Evolutionary conservation across 2,888 invertebrate genomes (phyloP).

Genomic region (Tetanocera ferruginea): DNA sequence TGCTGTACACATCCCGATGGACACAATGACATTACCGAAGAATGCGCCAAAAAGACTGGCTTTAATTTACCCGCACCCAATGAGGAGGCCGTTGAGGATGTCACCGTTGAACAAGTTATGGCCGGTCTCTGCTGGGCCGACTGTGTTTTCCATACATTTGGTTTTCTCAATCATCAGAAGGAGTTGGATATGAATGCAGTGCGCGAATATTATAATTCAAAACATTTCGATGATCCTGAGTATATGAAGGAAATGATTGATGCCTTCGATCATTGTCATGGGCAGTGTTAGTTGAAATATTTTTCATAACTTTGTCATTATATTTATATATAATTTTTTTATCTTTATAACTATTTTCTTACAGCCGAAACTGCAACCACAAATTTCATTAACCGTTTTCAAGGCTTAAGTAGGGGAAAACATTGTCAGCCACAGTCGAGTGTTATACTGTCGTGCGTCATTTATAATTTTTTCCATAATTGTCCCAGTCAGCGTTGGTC

Average conservation of each 20-base stretch:
- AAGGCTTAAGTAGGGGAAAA: background rate
- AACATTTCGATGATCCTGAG: slow-evolving; percentile 54
- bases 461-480: slow-evolving; percentile 57
- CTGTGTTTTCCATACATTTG: slow-evolving; percentile 55
- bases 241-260: slow-evolving; percentile 57
- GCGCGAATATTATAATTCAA: slow-evolving; percentile 47
- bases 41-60: slow-evolving; percentile 52
- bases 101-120: slow-evolving; percentile 54
- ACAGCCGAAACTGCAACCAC: slow-evolving; percentile 52
- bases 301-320: background rate
- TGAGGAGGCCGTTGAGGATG: slow-evolving; percentile 56
- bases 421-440: slow-evolving; percentile 54
- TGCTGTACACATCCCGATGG: slow-evolving; percentile 61
- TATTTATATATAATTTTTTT: background rate
- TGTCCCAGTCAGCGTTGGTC: slow-evolving; percentile 58
- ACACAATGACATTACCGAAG: slow-evolving; percentile 53
- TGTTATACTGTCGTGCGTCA: slow-evolving; percentile 57
- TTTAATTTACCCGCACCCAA: slow-evolving; percentile 52
- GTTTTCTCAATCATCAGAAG: slow-evolving; percentile 48
- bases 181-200: slow-evolving; percentile 54
- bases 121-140: slow-evolving; percentile 54
- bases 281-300: slow-evolving; percentile 46
- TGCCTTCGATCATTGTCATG: slow-evolving; percentile 54
- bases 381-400: background rate
- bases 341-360: background rate